Conservation (phyloP, 2,113 vertebrate species). For the Polypterus bichir region DNA sequence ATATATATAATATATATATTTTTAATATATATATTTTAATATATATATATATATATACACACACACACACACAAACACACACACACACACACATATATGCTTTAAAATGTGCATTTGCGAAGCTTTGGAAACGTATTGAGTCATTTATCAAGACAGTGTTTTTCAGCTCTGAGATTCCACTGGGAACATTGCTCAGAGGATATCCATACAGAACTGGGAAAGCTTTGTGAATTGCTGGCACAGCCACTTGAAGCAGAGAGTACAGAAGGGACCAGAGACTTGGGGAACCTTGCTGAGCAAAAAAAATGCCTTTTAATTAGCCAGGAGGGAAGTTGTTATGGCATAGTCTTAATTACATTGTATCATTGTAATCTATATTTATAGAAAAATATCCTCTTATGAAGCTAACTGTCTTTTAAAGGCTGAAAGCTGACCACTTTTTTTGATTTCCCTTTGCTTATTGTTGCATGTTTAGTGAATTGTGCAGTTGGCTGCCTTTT, state of each 20-base stretch:
- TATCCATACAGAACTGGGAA: constrained; percentile 28
- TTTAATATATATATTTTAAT: no score
- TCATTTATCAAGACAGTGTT: constrained; percentile 14
- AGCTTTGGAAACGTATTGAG: neutral
- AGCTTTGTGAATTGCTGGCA: constrained; percentile 24
- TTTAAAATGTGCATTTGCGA: no score
- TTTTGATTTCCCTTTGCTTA: constrained; percentile 28
- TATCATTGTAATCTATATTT: constrained; percentile 38
- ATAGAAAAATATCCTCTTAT: constrained; percentile 42
- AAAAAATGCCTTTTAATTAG: constrained; percentile 48
- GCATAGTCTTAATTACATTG: constrained; percentile 44
- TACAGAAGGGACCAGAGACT: constrained; percentile 24
- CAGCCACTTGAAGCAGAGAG: constrained; percentile 18
- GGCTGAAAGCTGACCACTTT: constrained; percentile 36
- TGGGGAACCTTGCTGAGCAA: constrained; percentile 27
- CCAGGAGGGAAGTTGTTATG: constrained; percentile 36
- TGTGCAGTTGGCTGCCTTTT: constrained; percentile 12
- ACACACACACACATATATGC: no score
- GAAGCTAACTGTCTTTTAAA: constrained; percentile 64
- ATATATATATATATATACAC: no score
- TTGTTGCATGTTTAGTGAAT: constrained; percentile 46
- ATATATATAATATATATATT: no score
- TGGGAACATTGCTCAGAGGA: constrained; percentile 32
- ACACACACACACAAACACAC: no score
- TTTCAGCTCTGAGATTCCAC: constrained; percentile 21